A percentile compares a stretch with the other conserved stretches of the same genome.
Evolutionary conservation across 92 coral and sea anemone genomes (phyloP).

Genomic region (Ricordea florida): DNA sequence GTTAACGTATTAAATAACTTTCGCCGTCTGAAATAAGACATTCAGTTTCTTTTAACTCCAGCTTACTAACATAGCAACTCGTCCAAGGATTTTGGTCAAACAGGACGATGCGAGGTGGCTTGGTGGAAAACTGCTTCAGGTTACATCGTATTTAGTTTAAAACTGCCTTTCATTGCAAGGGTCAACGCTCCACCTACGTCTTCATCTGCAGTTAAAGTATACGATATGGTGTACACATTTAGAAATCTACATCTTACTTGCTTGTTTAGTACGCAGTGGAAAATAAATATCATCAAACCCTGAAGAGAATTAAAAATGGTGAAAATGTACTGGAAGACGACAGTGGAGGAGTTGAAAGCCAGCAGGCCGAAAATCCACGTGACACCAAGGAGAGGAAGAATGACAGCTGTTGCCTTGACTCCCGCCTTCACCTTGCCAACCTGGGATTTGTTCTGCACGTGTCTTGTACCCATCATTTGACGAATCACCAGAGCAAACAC

Average conservation of each 20-base stretch:
- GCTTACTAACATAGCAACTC: too few species aligned
- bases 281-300: constrained; percentile 91
- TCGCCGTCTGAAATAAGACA: too few species aligned
- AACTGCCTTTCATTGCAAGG: too few species aligned
- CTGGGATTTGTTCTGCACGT: constrained; percentile 75
- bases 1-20: too few species aligned
- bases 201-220: background rate
- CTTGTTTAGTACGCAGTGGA: constrained; percentile 87
- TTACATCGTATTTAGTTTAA: too few species aligned
- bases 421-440: constrained; percentile 82
- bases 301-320: constrained; percentile 83
- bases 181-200: too few species aligned
- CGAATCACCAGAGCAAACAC: constrained; percentile 84
- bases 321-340: constrained; percentile 83
- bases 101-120: too few species aligned
- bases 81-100: too few species aligned
- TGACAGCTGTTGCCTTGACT: constrained; percentile 90
- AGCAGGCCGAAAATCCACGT: constrained; percentile 96
- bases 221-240: background rate
- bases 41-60: too few species aligned
- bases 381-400: constrained; percentile 90
- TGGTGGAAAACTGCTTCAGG: too few species aligned
- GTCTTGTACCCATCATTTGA: constrained; percentile 86
- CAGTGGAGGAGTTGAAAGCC: constrained; percentile 74
- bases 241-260: constrained; percentile 53